Conservation (phyloP, 1,140 invertebrate genomes). For the Scaptomyza hsui region DNA sequence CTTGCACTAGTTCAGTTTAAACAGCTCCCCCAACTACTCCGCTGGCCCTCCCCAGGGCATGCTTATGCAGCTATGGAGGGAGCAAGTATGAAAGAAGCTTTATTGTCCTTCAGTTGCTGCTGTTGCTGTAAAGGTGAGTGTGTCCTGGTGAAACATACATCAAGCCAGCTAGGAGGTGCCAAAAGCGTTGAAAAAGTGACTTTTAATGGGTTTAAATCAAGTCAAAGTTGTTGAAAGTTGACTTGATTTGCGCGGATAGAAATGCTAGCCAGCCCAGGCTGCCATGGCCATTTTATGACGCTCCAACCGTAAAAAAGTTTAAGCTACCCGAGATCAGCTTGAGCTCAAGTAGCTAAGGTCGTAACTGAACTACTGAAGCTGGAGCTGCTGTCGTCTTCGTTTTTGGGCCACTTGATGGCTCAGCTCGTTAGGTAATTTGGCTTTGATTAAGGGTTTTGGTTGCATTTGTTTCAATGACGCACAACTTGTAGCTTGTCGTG, state of each 20-base stretch:
- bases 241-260: slow-evolving; percentile 75
- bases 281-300: slow-evolving; percentile 67
- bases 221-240: slow-evolving; percentile 82
- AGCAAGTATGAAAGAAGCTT: slow-evolving; percentile 30
- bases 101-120: slow-evolving; percentile 46
- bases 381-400: slow-evolving; percentile 13
- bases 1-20: slow-evolving; percentile 57
- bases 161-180: slow-evolving; percentile 28
- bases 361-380: slow-evolving; percentile 9
- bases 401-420: slow-evolving; percentile 65
- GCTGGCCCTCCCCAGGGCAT: slow-evolving; percentile 49
- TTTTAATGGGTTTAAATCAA: slow-evolving; percentile 83
- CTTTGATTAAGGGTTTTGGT: slow-evolving; percentile 75
- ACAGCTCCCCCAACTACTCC: slow-evolving; percentile 26
- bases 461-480: slow-evolving; percentile 80
- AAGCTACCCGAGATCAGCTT: slow-evolving; percentile 74
- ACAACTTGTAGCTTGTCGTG: slow-evolving; percentile 51
- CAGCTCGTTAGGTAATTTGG: slow-evolving; percentile 79
- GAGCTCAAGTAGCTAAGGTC: slow-evolving; percentile 47
- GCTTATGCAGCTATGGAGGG: slow-evolving; percentile 60
- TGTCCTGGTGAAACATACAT: slow-evolving; percentile 22
- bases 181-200: slow-evolving; percentile 82
- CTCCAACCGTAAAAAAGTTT: slow-evolving; percentile 76
- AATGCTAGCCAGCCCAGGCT: too few relatives aligned
- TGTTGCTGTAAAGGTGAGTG: slow-evolving; percentile 34